A percentile compares a stretch with the other conserved stretches of the same genome.
These are phyloP conservation scores for Temnothorax rugatulus DNA, from an alignment of 2,888 invertebrate genomes.

Conservation along the genomic window DNA sequence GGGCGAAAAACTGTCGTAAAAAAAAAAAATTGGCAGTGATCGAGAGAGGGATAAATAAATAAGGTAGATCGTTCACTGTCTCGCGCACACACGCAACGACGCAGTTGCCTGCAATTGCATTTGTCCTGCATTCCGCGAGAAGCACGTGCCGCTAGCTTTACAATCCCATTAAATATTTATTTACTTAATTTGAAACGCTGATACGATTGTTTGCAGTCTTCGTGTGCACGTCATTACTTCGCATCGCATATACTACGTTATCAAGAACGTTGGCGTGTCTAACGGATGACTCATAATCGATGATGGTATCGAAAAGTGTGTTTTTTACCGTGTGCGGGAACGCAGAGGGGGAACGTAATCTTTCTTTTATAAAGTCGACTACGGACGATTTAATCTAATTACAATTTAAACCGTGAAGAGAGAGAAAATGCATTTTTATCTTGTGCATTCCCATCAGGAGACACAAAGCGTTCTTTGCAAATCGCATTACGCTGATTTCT, in stretches of 20 bases:
- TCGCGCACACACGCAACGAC: constrained; percentile 14
- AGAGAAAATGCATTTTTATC: not conserved
- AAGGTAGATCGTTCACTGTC: constrained; percentile 32
- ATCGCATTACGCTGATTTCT: not conserved
- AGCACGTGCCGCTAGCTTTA: not conserved
- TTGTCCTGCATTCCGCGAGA: constrained; percentile 21
- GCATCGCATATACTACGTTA: constrained; percentile 8
- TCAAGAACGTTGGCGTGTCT: not conserved
- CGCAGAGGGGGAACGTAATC: not conserved
- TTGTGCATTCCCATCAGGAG: not conserved
- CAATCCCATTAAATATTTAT: constrained; percentile 56
- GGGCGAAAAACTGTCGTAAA: not conserved
- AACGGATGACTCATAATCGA: constrained; percentile 6
- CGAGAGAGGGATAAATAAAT: constrained; percentile 35
- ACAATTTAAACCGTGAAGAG: not conserved
- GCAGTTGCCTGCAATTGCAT: constrained; percentile 1
- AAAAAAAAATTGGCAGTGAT: constrained; percentile 48
- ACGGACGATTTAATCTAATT: not conserved
- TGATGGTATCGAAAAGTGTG: not conserved
- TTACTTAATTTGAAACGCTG: constrained; percentile 23
- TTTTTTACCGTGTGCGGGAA: not conserved
- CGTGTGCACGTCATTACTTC: not conserved
- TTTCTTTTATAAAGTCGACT: not conserved
- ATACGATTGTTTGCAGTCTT: constrained; percentile 28
- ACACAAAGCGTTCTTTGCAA: not conserved